Evolutionary conservation across 2,888 invertebrate species (phyloP).

Genomic region (Chloroclystis v-ata): DNA sequence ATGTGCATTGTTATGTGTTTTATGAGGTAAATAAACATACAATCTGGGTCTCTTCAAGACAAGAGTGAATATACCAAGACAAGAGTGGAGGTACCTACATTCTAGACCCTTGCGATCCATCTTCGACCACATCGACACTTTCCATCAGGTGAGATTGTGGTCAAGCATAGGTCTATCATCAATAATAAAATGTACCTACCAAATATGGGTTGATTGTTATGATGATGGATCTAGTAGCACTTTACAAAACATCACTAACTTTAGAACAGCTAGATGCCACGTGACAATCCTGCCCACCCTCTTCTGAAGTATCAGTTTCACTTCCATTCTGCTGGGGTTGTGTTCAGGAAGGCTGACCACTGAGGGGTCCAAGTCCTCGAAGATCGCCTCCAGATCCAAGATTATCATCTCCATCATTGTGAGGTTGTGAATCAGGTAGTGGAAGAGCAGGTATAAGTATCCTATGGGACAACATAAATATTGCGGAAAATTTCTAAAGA

Average conservation of each 20-base stretch:
- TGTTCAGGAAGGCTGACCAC: slow-evolving; percentile 32
- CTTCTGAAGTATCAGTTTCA: slow-evolving; percentile 39
- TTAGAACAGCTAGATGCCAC: slow-evolving; percentile 53
- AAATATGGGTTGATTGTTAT: too few species aligned
- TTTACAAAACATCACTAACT: slow-evolving; percentile 31
- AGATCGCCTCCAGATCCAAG: slow-evolving; percentile 47
- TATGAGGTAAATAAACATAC: too few species aligned
- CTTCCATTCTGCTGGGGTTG: slow-evolving; percentile 35
- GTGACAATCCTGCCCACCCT: slow-evolving; percentile 46
- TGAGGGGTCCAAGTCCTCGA: slow-evolving; percentile 47
- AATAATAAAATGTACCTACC: too few species aligned
- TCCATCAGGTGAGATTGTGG: too few species aligned
- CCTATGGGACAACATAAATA: slow-evolving; percentile 42
- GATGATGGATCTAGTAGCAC: too few species aligned
- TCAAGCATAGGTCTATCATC: too few species aligned
- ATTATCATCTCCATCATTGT: slow-evolving; percentile 50
- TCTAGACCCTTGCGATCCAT: too few species aligned
- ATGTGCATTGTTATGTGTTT: too few species aligned
- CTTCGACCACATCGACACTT: too few species aligned
- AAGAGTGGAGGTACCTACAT: too few species aligned
- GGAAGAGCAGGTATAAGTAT: slow-evolving; percentile 53
- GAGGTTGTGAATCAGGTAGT: slow-evolving; percentile 51
- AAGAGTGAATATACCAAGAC: too few species aligned
- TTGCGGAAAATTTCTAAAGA: not conserved
- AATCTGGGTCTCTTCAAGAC: too few species aligned